phyloP scores from a whole-genome alignment of 2,888 invertebrate genomes.

The Hydraecia micacea region DNA sequence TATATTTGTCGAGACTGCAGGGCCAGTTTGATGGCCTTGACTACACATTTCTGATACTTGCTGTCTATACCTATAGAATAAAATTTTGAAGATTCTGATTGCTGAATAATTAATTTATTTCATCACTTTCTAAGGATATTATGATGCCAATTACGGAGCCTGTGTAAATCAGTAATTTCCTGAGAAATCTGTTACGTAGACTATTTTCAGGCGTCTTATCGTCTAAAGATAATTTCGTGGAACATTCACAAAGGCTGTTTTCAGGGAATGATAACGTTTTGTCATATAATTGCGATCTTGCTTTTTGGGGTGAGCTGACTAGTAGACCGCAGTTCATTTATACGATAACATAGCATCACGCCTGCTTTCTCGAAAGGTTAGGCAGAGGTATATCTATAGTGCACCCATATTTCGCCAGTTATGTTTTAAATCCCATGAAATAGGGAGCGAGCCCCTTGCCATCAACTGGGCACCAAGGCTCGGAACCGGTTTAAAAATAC shows the following conservation, averaged over 20 bases:
- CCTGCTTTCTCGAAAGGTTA: too few species aligned
- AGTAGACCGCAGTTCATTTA: background rate
- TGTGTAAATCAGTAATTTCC: background rate
- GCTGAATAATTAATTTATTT: background rate
- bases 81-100: background rate
- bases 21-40: too few species aligned
- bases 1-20: too few species aligned
- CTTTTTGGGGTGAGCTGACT: background rate
- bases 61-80: too few species aligned
- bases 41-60: too few species aligned
- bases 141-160: background rate
- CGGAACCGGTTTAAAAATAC: too few species aligned
- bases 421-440: too few species aligned
- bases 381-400: too few species aligned
- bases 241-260: background rate
- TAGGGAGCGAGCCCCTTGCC: background rate
- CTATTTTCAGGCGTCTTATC: background rate
- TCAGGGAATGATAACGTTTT: background rate
- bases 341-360: background rate
- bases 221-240: slow-evolving; percentile 6
- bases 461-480: too few species aligned
- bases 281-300: background rate
- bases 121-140: background rate
- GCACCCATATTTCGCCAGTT: too few species aligned
- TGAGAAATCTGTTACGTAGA: background rate